phyloP scores from a whole-genome alignment of 2,113 vertebrate genomes.

The Eonycteris spelaea region DNA sequence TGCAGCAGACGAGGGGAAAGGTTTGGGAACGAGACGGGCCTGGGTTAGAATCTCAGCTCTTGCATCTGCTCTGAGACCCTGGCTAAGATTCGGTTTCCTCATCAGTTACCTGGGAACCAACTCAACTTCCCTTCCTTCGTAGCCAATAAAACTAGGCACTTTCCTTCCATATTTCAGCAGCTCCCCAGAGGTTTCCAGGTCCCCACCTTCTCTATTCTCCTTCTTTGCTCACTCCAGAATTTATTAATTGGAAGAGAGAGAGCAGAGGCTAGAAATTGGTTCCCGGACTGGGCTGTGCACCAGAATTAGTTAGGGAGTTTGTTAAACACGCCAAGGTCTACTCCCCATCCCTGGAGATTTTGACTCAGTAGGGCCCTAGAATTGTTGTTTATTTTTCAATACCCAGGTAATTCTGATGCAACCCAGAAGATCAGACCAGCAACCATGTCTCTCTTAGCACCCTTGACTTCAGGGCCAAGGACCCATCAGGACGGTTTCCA shows the following conservation, averaged over 20 bases:
- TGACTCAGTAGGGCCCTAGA: neutral
- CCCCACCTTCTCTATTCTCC: neutral
- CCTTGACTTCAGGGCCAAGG: neutral
- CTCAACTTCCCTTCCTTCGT: neutral
- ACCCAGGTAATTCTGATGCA: neutral
- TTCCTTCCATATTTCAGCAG: neutral
- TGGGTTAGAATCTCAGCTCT: neutral
- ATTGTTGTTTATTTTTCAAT: neutral
- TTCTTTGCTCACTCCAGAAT: neutral
- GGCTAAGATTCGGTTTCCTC: neutral
- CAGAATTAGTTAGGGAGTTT: neutral
- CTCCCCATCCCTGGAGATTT: neutral
- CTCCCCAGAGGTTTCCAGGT: neutral
- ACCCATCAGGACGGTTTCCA: neutral
- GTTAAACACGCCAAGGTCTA: neutral
- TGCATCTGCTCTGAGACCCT: neutral
- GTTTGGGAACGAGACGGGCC: neutral
- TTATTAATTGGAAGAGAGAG: neutral
- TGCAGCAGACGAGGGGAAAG: neutral
- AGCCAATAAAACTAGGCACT: neutral
- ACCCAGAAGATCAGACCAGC: neutral
- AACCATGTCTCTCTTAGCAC: neutral
- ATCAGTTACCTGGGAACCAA: neutral
- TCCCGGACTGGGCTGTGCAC: neutral
- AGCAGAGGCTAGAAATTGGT: neutral